Base-by-base conservation (phyloP, 1,140 invertebrate species). In the Brachionus angularis region DNA sequence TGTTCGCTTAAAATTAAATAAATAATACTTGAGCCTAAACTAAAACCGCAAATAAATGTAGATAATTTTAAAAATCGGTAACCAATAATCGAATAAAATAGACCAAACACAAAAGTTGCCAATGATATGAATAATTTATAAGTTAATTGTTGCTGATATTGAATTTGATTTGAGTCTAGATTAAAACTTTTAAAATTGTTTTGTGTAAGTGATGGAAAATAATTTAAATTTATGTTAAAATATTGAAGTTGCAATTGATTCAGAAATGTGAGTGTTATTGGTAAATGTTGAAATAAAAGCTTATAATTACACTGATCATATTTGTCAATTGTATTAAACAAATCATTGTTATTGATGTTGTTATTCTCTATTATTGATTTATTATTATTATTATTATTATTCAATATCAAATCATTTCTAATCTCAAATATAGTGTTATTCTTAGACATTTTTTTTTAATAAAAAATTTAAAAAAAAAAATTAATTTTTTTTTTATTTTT, bases 1-100 rank as follows among this genome's bases (percentile, higher is more conserved):
- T 67, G 62, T 50, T 67, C 62, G 16, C 33, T 67, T 31, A 67
- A 42, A 25, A 67, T 67, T 50, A 67, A 21, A 25, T 67, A 67
- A 42, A 67, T 67, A 50, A 67, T 67, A 50, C 62, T 67, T 27
- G 62, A 46, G 62, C 62, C 42, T 1, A 67, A 42, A n/a, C 39
- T 33, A 34, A 67, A 67, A 14, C 62, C 62, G 14, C 42, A 46
- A 21, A 67, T 67, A 23, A 67, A 67, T 21, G 62, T 67, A 18
- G 42, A 47, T 7, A 67, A 25, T 25, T 67, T 67, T 46, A 67
- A 33, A 18, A 67, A 50, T 5, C 62, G 62, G 10, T 67, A 67
- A 31, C 62, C 62, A 25, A 67, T 47, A 1, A 23, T 67, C 4
- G 62, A 18, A 50, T 47, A 67, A 46, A 67, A 50, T 14, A 67